Evolutionary conservation across 2,888 invertebrate genomes (phyloP).

Genomic region (Phalera bucephala): DNA sequence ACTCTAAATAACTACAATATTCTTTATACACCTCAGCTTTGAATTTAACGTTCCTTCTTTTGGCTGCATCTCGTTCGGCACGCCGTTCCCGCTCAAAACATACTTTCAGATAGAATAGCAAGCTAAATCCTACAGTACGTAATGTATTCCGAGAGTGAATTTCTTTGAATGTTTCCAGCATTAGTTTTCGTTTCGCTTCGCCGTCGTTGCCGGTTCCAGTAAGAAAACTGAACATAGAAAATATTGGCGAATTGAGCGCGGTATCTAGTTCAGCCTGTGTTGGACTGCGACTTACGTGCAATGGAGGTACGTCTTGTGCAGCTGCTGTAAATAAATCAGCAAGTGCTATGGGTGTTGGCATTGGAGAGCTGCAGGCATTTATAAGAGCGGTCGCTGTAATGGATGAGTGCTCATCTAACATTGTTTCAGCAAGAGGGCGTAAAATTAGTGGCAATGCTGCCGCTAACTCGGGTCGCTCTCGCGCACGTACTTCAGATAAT

Average conservation of each 20-base stretch:
- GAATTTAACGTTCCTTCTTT: constrained; percentile 85
- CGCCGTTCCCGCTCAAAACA: constrained; percentile 81
- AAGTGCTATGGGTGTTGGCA: constrained; percentile 67
- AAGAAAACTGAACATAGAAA: constrained; percentile 93
- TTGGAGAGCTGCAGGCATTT: constrained; percentile 60
- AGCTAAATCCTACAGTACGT: constrained; percentile 91
- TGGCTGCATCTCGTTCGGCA: constrained; percentile 73
- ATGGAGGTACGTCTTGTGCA: constrained; percentile 75
- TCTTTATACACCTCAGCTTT: constrained; percentile 94
- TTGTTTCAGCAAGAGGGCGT: constrained; percentile 70
- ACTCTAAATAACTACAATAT: constrained; percentile 91
- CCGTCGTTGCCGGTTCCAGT: constrained; percentile 84
- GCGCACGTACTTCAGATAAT: constrained; percentile 88
- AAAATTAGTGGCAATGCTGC: constrained; percentile 71
- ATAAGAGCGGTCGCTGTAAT: constrained; percentile 64
- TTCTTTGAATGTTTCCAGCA: constrained; percentile 91
- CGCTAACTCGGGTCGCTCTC: constrained; percentile 83
- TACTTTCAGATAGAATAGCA: constrained; percentile 95
- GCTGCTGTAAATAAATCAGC: constrained; percentile 74
- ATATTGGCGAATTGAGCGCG: constrained; percentile 90
- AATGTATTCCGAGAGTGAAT: constrained; percentile 86
- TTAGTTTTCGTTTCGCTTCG: constrained; percentile 90
- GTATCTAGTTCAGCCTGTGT: constrained; percentile 84
- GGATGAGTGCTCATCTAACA: constrained; percentile 68
- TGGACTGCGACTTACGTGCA: constrained; percentile 75